Evolutionary conservation across 2,113 vertebrate species (phyloP).

Genomic region (cat (Felis catus)): DNA sequence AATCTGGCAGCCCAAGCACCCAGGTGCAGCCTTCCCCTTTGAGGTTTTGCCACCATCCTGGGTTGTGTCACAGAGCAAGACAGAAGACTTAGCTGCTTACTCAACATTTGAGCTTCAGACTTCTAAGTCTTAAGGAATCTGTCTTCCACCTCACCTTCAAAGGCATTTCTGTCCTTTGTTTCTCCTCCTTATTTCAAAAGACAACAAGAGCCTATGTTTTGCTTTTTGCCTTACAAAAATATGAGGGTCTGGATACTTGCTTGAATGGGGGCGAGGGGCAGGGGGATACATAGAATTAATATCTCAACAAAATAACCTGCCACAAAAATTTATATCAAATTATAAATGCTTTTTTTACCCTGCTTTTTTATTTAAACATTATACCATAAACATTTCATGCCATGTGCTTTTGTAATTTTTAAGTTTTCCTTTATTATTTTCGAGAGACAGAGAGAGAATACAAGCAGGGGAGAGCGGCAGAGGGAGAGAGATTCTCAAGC

Average conservation of each 20-base stretch:
- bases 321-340: constrained; percentile 9
- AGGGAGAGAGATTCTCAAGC: no score
- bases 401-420: background rate
- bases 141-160: background rate
- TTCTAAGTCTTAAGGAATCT: constrained; percentile 5
- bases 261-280: background rate
- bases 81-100: background rate
- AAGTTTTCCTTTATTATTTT: no score
- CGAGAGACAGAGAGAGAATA: no score
- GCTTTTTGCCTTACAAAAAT: constrained; percentile 3
- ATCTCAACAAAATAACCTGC: constrained; percentile 5
- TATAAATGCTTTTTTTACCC: constrained; percentile 15
- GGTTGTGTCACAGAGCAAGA: constrained; percentile 23
- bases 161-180: background rate
- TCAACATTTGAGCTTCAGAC: background rate
- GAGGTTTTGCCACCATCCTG: background rate
- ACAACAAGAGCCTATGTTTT: background rate
- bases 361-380: constrained; percentile 11
- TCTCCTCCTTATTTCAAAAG: background rate
- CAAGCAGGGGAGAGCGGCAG: no score
- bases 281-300: background rate
- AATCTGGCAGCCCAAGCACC: background rate
- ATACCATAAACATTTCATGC: constrained; percentile 25
- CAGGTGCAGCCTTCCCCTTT: background rate
- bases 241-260: background rate